A percentile compares a stretch with the other conserved stretches of the same genome.
These are phyloP conservation scores for Tichodroma muraria DNA, from an alignment of 2,113 vertebrate species.

Conservation along the genomic window DNA sequence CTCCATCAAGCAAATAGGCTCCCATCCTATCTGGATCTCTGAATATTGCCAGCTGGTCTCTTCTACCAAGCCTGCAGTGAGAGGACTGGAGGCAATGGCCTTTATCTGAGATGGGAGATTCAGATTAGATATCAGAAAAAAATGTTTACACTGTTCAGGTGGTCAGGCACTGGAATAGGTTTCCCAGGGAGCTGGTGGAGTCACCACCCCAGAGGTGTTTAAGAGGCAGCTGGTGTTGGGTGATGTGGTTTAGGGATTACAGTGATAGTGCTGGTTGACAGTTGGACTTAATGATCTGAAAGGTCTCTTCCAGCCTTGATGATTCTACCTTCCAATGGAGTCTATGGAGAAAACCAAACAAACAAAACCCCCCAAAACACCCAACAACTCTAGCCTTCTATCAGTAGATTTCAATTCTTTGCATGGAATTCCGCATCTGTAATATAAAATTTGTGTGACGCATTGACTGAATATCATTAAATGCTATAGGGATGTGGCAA, in stretches of 20 bases:
- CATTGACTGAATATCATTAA: neutral
- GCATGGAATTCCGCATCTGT: neutral
- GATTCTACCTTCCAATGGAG: neutral
- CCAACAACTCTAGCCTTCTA: neutral
- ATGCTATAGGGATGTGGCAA: neutral
- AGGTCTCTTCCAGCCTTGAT: neutral
- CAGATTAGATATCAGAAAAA: neutral
- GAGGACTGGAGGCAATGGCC: neutral
- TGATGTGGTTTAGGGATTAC: neutral
- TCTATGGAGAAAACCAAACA: neutral
- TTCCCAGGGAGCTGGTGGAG: neutral
- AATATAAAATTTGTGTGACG: neutral
- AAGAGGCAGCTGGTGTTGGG: neutral
- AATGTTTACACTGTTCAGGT: neutral
- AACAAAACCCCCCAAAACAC: neutral
- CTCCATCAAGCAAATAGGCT: neutral
- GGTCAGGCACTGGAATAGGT: neutral
- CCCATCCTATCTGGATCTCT: neutral
- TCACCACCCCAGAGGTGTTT: neutral
- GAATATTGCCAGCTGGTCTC: neutral
- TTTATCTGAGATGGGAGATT: neutral
- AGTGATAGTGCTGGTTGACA: neutral
- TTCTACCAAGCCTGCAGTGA: neutral
- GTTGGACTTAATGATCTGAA: neutral
- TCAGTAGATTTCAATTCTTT: neutral